Evolutionary conservation across 2,797 vertebrate genomes (phyloP).

Genomic region (Atherinosoma microstoma): DNA sequence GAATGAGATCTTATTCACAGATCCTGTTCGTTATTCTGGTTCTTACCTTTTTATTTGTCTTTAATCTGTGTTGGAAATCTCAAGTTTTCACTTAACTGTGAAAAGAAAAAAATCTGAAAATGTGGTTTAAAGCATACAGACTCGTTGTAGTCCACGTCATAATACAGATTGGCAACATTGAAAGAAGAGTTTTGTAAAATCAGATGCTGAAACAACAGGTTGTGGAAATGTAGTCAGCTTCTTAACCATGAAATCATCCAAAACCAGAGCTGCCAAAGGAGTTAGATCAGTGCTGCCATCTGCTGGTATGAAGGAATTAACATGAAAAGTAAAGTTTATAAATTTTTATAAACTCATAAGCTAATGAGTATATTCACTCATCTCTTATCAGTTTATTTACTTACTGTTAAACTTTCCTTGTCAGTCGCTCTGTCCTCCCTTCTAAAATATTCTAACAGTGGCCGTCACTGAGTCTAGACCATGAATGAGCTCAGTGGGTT

Average conservation of each 20-base stretch:
- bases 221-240: constrained; percentile 10
- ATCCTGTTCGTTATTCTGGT: background rate
- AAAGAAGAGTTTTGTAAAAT: constrained; percentile 2
- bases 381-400: background rate
- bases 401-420: background rate
- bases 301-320: constrained; percentile 47
- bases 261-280: background rate
- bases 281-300: constrained; percentile 59
- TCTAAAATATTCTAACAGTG: constrained; percentile 8
- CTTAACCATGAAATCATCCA: background rate
- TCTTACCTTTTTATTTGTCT: background rate
- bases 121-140: too few species aligned
- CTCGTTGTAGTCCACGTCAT: too few species aligned
- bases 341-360: background rate
- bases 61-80: background rate
- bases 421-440: background rate
- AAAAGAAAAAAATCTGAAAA: too few species aligned
- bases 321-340: background rate
- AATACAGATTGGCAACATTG: background rate
- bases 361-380: background rate
- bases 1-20: background rate
- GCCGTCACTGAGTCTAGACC: constrained; percentile 2
- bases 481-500: constrained; percentile 67
- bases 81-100: too few species aligned
- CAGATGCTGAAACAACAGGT: constrained; percentile 11